A percentile compares a stretch with the other conserved stretches of the same genome.
Conservation (phyloP, 1,140 invertebrate species). For the Polyergus mexicanus region DNA sequence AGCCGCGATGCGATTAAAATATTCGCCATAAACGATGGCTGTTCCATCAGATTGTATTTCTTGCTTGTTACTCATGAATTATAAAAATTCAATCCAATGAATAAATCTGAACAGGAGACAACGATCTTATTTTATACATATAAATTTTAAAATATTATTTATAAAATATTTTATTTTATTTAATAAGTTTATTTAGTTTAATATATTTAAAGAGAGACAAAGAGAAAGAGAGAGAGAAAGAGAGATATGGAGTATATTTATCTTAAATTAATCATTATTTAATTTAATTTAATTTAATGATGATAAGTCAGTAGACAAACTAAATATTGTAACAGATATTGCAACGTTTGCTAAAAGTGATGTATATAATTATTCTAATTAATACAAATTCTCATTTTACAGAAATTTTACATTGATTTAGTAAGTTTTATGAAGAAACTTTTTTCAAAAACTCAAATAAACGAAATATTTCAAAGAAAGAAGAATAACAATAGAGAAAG, state of each 20-base stretch:
- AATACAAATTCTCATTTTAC: not conserved
- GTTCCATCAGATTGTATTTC: constrained; percentile 20
- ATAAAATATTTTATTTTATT: too few relatives aligned
- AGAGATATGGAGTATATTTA: not conserved
- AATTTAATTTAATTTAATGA: not conserved
- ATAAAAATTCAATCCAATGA: constrained; percentile 23
- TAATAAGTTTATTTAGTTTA: too few relatives aligned
- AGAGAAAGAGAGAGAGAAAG: too few relatives aligned
- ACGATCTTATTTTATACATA: constrained; percentile 13
- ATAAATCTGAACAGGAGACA: not conserved
- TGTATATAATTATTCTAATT: not conserved
- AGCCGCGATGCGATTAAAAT: constrained; percentile 67
- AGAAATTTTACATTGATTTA: not conserved
- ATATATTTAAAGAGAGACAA: too few relatives aligned
- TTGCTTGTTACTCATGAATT: constrained; percentile 29
- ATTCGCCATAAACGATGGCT: constrained; percentile 30
- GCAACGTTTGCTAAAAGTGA: not conserved
- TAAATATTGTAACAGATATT: not conserved
- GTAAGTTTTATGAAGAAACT: too few relatives aligned
- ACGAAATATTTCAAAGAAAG: too few relatives aligned
- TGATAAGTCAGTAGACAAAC: not conserved
- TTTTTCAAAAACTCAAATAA: too few relatives aligned
- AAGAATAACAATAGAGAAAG: too few relatives aligned
- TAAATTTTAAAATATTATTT: too few relatives aligned
- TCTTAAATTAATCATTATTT: not conserved